Percentiles rank a stretch among this genome's conserved stretches.
Conservation (phyloP, 2,797 vertebrate genomes). For the Betta splendens region DNA sequence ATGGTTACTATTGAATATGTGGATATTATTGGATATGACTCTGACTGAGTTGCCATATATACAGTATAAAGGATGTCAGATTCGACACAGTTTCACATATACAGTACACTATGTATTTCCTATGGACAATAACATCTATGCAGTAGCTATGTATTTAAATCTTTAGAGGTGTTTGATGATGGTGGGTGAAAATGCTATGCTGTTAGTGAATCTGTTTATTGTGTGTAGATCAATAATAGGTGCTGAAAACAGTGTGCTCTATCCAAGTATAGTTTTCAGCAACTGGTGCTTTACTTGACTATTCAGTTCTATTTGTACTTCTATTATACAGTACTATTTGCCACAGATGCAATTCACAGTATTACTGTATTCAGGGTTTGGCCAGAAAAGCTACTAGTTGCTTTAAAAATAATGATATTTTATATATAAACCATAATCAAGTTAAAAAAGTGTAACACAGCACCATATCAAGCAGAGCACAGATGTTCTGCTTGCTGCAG, state of each 20-base stretch:
- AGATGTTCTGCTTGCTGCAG: too few relatives aligned
- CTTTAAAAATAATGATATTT: neutral
- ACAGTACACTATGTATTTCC: too few relatives aligned
- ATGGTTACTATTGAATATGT: slow-evolving; percentile 53
- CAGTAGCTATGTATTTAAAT: neutral
- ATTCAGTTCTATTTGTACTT: too few relatives aligned
- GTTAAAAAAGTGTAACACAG: neutral
- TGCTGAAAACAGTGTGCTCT: too few relatives aligned
- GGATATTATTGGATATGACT: slow-evolving; percentile 22
- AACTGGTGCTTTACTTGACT: neutral
- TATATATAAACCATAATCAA: neutral
- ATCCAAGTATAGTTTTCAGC: neutral
- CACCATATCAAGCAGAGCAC: too few relatives aligned
- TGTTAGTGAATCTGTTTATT: neutral
- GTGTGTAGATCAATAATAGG: neutral
- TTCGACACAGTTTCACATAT: slow-evolving; percentile 5
- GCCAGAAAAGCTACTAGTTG: neutral
- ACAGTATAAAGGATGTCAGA: slow-evolving; percentile 20
- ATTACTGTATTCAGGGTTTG: neutral
- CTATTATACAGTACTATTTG: neutral
- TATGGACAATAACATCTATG: neutral
- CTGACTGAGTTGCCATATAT: slow-evolving; percentile 25
- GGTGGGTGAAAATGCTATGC: neutral
- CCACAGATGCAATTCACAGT: neutral
- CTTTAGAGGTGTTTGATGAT: neutral